phyloP scores from a whole-genome alignment of 1,140 invertebrate species.

The Dysdera silvatica region DNA sequence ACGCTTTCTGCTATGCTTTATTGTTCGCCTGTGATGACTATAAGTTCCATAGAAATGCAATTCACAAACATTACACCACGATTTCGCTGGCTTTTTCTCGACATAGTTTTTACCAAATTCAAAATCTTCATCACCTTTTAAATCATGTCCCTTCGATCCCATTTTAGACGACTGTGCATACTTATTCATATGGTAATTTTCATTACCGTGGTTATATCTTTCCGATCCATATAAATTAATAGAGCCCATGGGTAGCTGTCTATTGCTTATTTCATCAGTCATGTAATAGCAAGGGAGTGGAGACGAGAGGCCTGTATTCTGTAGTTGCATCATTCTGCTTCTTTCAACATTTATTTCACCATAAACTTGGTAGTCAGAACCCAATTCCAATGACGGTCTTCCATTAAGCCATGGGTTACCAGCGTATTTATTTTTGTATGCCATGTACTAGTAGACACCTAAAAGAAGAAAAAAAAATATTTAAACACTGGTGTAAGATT shows the following conservation, averaged over 20 bases:
- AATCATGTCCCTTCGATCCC: neutral
- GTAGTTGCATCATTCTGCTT: conserved; percentile 19
- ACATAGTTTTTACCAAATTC: conserved; percentile 13
- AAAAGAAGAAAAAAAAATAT: no score
- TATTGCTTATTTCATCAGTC: conserved; percentile 26
- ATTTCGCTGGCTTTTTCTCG: conserved; percentile 12
- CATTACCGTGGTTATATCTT: conserved; percentile 14
- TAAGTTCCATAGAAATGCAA: conserved; percentile 22
- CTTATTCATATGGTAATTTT: no score
- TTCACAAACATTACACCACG: conserved; percentile 27
- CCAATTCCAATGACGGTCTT: conserved; percentile 20
- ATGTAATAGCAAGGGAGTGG: conserved; percentile 17
- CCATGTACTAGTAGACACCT: no score
- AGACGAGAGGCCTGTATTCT: conserved; percentile 18
- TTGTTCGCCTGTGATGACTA: conserved; percentile 23
- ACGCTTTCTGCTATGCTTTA: conserved; percentile 21
- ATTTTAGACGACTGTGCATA: neutral
- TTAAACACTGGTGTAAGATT: no score
- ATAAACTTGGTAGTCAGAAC: conserved; percentile 16
- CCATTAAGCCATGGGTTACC: conserved; percentile 28
- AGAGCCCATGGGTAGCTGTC: conserved; percentile 10
- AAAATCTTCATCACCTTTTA: conserved; percentile 17
- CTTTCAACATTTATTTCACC: conserved; percentile 15
- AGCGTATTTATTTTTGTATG: conserved; percentile 23
- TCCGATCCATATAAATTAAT: conserved; percentile 13